Evolutionary conservation across 2,797 vertebrate genomes (phyloP).

Genomic region (Xenentodon cancila): DNA sequence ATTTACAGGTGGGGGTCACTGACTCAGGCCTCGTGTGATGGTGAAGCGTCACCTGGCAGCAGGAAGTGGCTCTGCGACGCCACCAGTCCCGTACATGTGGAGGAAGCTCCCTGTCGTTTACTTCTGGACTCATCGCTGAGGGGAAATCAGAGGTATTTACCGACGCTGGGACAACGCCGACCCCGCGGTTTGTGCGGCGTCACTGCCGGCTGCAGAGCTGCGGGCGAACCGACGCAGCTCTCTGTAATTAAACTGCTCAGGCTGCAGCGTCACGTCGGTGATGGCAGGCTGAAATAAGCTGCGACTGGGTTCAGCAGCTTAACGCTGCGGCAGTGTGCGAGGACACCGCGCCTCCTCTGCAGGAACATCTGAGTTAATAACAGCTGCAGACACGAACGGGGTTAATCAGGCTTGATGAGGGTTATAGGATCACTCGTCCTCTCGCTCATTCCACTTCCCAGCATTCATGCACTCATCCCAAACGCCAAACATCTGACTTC

Average conservation of each 20-base stretch:
- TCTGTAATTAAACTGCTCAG: constrained; percentile 50
- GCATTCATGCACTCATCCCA: too few species aligned
- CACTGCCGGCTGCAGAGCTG: constrained; percentile 18
- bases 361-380: constrained; percentile 58
- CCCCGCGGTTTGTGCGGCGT: constrained; percentile 51
- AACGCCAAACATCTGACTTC: too few species aligned
- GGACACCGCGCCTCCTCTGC: constrained; percentile 27
- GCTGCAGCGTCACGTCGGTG: constrained; percentile 21
- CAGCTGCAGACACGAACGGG: too few species aligned
- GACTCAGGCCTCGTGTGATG: too few species aligned
- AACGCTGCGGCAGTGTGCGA: neutral
- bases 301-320: constrained; percentile 35
- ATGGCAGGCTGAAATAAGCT: constrained; percentile 39
- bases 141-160: constrained; percentile 59
- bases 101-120: constrained; percentile 30
- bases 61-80: too few species aligned
- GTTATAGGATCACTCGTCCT: too few species aligned
- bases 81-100: neutral
- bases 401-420: too few species aligned
- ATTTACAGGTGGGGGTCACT: too few species aligned
- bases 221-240: constrained; percentile 31
- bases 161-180: constrained; percentile 13
- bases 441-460: too few species aligned
- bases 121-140: constrained; percentile 11
- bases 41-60: too few species aligned